Evolutionary conservation across 2,797 vertebrate genomes (phyloP), one percentile per base, ranked within the genome.

Genomic region (Fistularia tabacaria): DNA sequence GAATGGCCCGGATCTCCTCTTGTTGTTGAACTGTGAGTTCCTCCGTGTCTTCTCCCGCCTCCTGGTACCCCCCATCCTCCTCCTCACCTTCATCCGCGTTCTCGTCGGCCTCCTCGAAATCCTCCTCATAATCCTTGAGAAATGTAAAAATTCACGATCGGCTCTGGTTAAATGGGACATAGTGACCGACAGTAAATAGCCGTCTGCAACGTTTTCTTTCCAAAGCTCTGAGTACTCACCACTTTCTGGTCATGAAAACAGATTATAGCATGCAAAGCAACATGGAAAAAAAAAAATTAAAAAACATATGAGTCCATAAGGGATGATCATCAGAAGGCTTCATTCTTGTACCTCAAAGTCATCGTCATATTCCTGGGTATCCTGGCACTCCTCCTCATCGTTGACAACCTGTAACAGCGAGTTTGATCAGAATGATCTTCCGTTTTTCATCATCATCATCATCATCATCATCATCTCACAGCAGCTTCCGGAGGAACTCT

Each of bases 81-180:
- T 79, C 73, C 36, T 44, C 71, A 37, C 54, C 76, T 8, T 85
- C 80, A 46, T 71, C 52, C 0, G 62, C 74, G 7, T 89, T 86
- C 37, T 87, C 87, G 51, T 89, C 87, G 48, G 72, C 41, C 25
- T 91, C 90, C 65, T 98, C 95, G 86, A 98, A 98, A 74, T 99
- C 96, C 51, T 98, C 96, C 73, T 96, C 94, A 38, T 98, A 98
- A 59, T 95, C 95, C 96, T 99, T 78, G 10, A n/a, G 64, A 52
- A 0, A n/a, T 25, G 25, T 25, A 25, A 25, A n/a, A 25, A 25
- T 25, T 25, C 25, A 25, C 25, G 5, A 25, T 25, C 25, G 25
- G 25, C 25, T 25, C 5, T 25, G 25, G 25, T 25, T 25, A 25
- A 25, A 25, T 25, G 25, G 25, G 25, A 25, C 43, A 12, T 45